phyloP scores from a whole-genome alignment of 2,797 vertebrate species.

The Bradypodion ventrale region DNA sequence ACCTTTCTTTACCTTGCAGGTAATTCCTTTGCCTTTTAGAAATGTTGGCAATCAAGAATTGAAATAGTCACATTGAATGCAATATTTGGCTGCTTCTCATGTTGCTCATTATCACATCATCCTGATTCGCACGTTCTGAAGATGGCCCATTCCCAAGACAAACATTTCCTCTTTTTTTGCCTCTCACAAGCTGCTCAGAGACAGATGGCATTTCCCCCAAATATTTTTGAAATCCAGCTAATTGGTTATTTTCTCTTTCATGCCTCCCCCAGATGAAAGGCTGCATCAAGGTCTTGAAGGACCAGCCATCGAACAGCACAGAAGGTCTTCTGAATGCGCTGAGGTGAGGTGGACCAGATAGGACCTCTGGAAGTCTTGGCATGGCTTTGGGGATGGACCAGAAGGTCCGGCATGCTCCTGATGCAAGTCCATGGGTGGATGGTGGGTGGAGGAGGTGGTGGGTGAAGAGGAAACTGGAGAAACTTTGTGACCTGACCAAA shows the following conservation, averaged over 20 bases:
- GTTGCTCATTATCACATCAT: background rate
- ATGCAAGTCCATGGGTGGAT: background rate
- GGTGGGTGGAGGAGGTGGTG: too few relatives aligned
- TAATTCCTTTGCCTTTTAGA: background rate
- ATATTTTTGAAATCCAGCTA: background rate
- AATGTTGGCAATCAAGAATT: background rate
- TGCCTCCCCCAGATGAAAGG: slow-evolving; percentile 85
- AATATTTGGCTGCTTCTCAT: background rate
- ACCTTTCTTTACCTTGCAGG: background rate
- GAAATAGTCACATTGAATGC: background rate
- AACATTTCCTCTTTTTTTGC: background rate
- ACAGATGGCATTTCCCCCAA: background rate
- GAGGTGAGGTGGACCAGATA: slow-evolving; percentile 73
- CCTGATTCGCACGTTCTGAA: background rate
- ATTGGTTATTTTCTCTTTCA: slow-evolving; percentile 24
- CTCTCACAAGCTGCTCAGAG: background rate
- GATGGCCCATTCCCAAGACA: background rate
- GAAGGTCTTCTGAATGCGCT: slow-evolving; percentile 91
- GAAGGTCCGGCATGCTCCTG: fast-evolving
- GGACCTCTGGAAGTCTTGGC: background rate
- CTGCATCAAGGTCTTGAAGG: slow-evolving; percentile 93
- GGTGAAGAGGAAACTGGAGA: background rate
- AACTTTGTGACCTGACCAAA: background rate
- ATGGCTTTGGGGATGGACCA: too few relatives aligned
- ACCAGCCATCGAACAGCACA: slow-evolving; percentile 90